Conservation (phyloP, 2,888 invertebrate genomes). For the Galerucella nymphaeae region DNA sequence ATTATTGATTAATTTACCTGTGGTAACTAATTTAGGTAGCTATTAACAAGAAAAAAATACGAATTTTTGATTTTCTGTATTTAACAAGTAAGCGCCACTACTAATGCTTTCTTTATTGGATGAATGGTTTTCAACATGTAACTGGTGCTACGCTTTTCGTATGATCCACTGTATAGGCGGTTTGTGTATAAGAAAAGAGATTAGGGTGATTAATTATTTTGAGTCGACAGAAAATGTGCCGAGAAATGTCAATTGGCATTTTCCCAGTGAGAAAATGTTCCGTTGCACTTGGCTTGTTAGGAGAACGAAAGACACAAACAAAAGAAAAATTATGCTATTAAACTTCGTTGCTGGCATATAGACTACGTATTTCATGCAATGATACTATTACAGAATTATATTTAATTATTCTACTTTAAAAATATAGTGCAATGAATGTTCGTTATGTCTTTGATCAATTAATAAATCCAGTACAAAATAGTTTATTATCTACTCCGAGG, state of each 20-base stretch:
- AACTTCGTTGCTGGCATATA: neutral
- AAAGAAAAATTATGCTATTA: slow-evolving; percentile 13
- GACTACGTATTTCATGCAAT: neutral
- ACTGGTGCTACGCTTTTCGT: slow-evolving; percentile 20
- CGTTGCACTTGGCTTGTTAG: slow-evolving; percentile 8
- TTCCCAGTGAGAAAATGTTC: slow-evolving; percentile 12
- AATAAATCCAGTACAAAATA: too few species aligned
- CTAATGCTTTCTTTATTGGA: neutral
- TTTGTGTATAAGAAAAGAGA: slow-evolving; percentile 44
- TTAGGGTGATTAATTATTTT: slow-evolving; percentile 47
- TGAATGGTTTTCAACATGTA: neutral
- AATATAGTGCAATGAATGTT: too few species aligned
- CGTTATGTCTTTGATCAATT: too few species aligned
- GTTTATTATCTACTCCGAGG: too few species aligned
- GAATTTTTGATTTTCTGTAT: neutral
- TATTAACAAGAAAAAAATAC: neutral
- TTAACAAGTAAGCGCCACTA: neutral
- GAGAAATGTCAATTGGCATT: slow-evolving; percentile 38
- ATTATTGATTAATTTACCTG: too few species aligned
- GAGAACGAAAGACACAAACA: neutral
- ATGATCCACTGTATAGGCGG: slow-evolving; percentile 34
- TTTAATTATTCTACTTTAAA: neutral
- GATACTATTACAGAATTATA: neutral
- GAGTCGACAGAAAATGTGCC: slow-evolving; percentile 22
- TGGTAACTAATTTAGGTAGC: too few species aligned